phyloP scores from a whole-genome alignment of 2,797 vertebrate species.

The Gymnoscopelus microlampas region DNA sequence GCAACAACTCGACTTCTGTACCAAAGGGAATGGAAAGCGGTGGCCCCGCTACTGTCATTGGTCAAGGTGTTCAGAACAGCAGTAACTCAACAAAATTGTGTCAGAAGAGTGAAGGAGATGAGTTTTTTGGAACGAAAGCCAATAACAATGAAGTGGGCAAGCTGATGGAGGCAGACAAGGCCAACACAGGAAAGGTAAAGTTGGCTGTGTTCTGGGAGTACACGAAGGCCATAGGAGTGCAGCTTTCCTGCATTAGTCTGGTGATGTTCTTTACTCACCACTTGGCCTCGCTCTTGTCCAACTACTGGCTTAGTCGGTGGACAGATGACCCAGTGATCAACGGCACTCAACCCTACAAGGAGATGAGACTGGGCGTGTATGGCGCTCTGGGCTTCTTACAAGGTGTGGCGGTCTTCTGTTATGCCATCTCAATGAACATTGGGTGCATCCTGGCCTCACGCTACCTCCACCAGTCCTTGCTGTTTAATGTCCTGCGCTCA shows the following conservation, averaged over 20 bases:
- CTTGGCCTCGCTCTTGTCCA: conserved; percentile 86
- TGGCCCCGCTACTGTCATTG: conserved; percentile 51
- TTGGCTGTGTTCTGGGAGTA: conserved; percentile 92
- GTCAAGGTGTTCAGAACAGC: conserved; percentile 28
- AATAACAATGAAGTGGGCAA: conserved; percentile 83
- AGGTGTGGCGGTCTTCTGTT: conserved; percentile 91
- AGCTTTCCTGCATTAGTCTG: conserved; percentile 85
- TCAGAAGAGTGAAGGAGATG: conserved; percentile 42
- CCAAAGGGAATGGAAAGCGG: conserved; percentile 82
- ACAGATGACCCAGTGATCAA: conserved; percentile 93
- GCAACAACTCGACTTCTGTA: conserved; percentile 27
- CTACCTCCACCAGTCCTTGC: conserved; percentile 87
- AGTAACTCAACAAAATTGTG: conserved; percentile 52
- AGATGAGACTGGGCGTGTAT: conserved; percentile 89
- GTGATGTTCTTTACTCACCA: conserved; percentile 90
- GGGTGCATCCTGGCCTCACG: conserved; percentile 92
- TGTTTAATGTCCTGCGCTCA: conserved; percentile 88
- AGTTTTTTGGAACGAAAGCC: conserved; percentile 36
- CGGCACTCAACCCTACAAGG: conserved; percentile 87
- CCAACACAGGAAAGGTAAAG: conserved; percentile 94
- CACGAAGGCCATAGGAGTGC: conserved; percentile 90
- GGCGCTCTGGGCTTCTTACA: conserved; percentile 89
- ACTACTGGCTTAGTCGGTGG: conserved; percentile 98
- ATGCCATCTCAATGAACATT: conserved; percentile 89
- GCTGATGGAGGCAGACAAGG: conserved; percentile 90